Evolutionary conservation across 2,113 vertebrate species (phyloP).

Genomic region (Heterocephalus glaber): DNA sequence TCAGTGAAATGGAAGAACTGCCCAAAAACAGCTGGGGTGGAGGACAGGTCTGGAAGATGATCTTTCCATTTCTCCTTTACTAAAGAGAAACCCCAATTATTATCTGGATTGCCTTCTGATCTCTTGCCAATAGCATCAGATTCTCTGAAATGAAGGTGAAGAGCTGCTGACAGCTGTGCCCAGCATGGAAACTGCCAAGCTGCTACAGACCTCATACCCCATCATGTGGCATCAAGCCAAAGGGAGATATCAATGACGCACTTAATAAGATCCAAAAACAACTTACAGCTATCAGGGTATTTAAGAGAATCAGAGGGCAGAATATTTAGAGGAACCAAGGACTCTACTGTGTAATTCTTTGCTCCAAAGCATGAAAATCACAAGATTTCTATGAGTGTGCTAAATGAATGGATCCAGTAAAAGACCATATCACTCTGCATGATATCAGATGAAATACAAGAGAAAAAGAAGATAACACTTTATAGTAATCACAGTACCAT

Average conservation of each 20-base stretch:
- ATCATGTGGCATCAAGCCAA: slow-evolving; percentile 84
- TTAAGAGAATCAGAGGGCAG: slow-evolving; percentile 66
- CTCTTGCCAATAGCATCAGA: slow-evolving; percentile 85
- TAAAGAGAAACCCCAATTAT: slow-evolving; percentile 80
- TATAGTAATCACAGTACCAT: not conserved
- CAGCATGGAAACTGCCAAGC: slow-evolving; percentile 82
- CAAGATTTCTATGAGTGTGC: slow-evolving; percentile 42
- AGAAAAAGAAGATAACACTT: not conserved
- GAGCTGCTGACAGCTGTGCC: slow-evolving; percentile 87
- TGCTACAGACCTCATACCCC: slow-evolving; percentile 79
- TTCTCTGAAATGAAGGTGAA: slow-evolving; percentile 85
- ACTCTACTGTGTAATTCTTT: slow-evolving; percentile 29
- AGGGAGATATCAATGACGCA: slow-evolving; percentile 81
- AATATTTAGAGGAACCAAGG: slow-evolving; percentile 64
- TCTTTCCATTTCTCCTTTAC: slow-evolving; percentile 79
- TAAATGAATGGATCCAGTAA: slow-evolving; percentile 14
- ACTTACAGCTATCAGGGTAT: slow-evolving; percentile 72
- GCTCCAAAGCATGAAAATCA: slow-evolving; percentile 29
- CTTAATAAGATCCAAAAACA: slow-evolving; percentile 82
- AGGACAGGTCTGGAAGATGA: slow-evolving; percentile 63
- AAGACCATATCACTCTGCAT: not conserved
- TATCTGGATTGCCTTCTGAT: slow-evolving; percentile 83
- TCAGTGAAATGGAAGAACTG: slow-evolving; percentile 66
- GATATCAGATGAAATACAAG: slow-evolving; percentile 48
- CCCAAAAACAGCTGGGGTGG: slow-evolving; percentile 70